These are phyloP conservation scores for Ceryle rudis DNA, from an alignment of 2,797 vertebrate genomes.

Conservation along the genomic window DNA sequence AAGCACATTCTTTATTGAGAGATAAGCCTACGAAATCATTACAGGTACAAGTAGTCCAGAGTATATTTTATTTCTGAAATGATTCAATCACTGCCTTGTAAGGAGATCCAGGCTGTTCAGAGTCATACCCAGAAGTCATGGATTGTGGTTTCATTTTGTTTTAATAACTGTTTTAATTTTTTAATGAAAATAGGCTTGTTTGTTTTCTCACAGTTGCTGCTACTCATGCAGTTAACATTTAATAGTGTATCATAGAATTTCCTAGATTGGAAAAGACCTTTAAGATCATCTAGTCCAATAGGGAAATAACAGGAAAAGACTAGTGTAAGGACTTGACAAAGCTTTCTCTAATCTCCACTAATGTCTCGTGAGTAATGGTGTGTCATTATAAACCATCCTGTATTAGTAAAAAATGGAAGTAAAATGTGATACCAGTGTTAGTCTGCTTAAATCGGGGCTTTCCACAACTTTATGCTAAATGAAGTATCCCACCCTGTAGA, in stretches of 20 bases:
- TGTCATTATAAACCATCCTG: not conserved
- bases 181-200: fast-evolving
- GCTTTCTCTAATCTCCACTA: not conserved
- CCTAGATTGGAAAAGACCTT: too few species aligned
- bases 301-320: not conserved
- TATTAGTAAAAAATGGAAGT: not conserved
- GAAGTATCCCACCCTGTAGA: not conserved
- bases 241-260: not conserved
- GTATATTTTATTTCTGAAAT: not conserved
- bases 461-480: not conserved
- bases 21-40: not conserved
- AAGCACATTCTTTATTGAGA: not conserved
- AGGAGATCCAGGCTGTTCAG: not conserved
- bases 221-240: not conserved
- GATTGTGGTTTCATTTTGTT: not conserved
- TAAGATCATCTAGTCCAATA: too few species aligned
- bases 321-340: not conserved
- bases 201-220: not conserved
- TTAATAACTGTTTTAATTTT: not conserved
- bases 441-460: not conserved
- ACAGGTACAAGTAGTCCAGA: not conserved
- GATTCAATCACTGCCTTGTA: fast-evolving
- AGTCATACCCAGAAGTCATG: fast-evolving
- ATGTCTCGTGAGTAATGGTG: not conserved
- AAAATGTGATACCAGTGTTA: fast-evolving